These are phyloP conservation scores for Ophion obscuratus DNA, from an alignment of 2,888 invertebrate genomes.

Conservation along the genomic window DNA sequence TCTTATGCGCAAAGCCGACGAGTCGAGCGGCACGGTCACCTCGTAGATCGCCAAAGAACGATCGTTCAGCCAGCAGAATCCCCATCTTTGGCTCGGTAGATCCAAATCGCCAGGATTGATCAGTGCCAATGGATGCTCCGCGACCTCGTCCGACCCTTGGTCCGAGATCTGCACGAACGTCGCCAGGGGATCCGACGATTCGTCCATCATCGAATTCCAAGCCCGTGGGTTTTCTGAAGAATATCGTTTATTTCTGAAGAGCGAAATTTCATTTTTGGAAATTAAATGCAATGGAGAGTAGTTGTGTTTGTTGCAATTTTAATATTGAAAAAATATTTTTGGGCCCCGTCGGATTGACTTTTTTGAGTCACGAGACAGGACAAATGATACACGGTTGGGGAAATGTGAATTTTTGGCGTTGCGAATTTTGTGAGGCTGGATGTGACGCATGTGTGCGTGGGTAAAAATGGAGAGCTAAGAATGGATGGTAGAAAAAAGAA, in stretches of 20 bases:
- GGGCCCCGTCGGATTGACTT: no score
- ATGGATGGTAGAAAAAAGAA: no score
- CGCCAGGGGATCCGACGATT: not conserved
- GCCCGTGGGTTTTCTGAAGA: slow-evolving; percentile 1
- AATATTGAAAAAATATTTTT: no score
- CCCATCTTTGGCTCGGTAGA: slow-evolving; percentile 52
- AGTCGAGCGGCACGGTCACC: slow-evolving; percentile 1
- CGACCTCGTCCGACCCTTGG: not conserved
- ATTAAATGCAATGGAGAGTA: not conserved
- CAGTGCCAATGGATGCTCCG: not conserved
- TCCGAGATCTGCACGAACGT: not conserved
- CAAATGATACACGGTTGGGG: no score
- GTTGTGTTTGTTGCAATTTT: not conserved
- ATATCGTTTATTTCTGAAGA: not conserved
- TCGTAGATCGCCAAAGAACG: slow-evolving; percentile 40
- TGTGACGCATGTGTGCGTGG: no score
- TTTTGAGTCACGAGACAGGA: no score
- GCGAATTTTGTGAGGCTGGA: no score
- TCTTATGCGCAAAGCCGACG: slow-evolving; percentile 19
- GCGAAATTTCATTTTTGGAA: not conserved
- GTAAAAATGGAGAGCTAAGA: no score
- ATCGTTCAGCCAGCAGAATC: not conserved
- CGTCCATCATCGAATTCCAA: not conserved
- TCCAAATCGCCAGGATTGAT: slow-evolving; percentile 35
- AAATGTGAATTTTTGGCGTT: no score